Evolutionary conservation across 37 sponge, comb jelly and placozoan genomes (phyloP).

Genomic region (Geodia barretti): DNA sequence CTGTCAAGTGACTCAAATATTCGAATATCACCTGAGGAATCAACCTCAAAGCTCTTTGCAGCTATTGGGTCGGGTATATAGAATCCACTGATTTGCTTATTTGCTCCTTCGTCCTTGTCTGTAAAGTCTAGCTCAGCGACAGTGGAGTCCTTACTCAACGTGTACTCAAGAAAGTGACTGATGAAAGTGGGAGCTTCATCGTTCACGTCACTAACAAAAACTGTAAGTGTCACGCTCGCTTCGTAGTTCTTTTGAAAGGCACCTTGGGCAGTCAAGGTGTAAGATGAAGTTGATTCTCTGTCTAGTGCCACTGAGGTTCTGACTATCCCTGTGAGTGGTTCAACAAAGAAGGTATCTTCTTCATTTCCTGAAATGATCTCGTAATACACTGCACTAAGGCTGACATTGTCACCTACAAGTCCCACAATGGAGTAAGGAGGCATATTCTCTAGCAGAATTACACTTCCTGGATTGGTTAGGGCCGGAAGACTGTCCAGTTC

Average conservation of each 20-base stretch:
- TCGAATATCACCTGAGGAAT: constrained; percentile 20
- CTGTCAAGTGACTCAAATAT: constrained; percentile 39
- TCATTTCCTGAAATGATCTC: constrained; percentile 68
- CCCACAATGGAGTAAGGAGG: constrained; percentile 44
- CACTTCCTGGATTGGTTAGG: constrained; percentile 6
- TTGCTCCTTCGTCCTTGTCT: constrained; percentile 53
- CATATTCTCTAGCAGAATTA: constrained; percentile 43
- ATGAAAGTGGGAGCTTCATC: constrained; percentile 57
- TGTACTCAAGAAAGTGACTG: neutral
- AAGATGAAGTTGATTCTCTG: constrained; percentile 33
- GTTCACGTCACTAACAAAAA: constrained; percentile 53
- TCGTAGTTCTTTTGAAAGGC: constrained; percentile 10
- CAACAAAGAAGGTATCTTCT: constrained; percentile 52
- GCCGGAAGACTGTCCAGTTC: constrained; percentile 48
- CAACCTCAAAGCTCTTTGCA: constrained; percentile 23
- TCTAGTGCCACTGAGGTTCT: constrained; percentile 55
- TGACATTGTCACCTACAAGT: neutral
- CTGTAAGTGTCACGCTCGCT: constrained; percentile 27
- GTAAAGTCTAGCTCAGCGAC: neutral
- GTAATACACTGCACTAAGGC: constrained; percentile 37
- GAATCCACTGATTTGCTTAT: constrained; percentile 18
- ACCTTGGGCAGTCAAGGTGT: constrained; percentile 56
- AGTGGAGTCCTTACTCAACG: constrained; percentile 35
- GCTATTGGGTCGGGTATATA: constrained; percentile 40
- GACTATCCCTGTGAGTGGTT: constrained; percentile 62